Conservation (phyloP, 2,113 vertebrate genomes). For the Ptilonorhynchus violaceus region DNA sequence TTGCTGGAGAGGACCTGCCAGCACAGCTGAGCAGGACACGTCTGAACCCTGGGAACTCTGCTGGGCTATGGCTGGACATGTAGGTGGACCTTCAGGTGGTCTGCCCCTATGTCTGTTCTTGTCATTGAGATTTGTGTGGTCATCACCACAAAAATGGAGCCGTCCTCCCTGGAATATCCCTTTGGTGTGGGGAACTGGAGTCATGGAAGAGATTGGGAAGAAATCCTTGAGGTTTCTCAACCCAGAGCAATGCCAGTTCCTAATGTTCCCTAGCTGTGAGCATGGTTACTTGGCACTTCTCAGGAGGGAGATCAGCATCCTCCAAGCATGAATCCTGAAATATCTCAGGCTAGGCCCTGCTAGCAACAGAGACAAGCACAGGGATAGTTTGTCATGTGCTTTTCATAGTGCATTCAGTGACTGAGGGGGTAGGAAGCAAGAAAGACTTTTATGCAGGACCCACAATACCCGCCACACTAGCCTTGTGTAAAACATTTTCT, state of each 20-base stretch:
- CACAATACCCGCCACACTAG: background rate
- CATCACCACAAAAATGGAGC: background rate
- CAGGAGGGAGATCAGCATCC: background rate
- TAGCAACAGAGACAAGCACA: background rate
- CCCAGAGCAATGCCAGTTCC: background rate
- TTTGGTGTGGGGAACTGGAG: background rate
- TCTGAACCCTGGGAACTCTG: background rate
- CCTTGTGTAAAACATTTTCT: background rate
- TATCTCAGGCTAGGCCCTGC: background rate
- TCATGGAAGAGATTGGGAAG: background rate
- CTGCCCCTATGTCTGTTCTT: background rate
- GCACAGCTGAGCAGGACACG: background rate
- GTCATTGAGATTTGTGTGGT: background rate
- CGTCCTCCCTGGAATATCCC: background rate
- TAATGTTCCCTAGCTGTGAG: accelerated
- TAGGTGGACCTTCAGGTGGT: background rate
- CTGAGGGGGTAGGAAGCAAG: background rate
- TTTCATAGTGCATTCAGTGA: background rate
- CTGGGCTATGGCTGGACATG: background rate
- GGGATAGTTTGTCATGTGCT: background rate
- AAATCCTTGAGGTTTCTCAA: background rate
- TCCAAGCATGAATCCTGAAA: background rate
- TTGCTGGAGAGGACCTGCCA: background rate
- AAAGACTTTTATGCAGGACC: background rate
- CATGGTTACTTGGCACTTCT: background rate